Evolutionary conservation across 2,113 vertebrate species (phyloP).

Genomic region (Campylomormyrus tamandua): DNA sequence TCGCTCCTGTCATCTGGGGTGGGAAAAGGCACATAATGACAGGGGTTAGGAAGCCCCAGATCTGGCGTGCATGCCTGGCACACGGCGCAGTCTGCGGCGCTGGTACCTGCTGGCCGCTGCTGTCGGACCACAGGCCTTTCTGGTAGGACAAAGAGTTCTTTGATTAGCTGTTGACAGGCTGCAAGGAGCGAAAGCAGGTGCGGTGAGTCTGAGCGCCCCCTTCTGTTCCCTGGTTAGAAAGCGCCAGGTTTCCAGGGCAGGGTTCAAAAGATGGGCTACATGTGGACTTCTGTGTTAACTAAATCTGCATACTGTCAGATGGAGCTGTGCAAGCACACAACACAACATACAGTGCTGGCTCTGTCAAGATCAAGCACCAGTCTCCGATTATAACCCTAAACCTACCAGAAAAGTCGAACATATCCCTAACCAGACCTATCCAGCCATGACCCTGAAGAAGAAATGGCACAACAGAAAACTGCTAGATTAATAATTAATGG

Average conservation of each 20-base stretch:
- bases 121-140: slow-evolving; percentile 64
- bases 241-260: slow-evolving; percentile 15
- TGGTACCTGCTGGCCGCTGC: slow-evolving; percentile 61
- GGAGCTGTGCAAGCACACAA: background rate
- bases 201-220: slow-evolving; percentile 42
- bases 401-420: background rate
- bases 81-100: background rate
- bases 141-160: slow-evolving; percentile 76
- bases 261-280: slow-evolving; percentile 38
- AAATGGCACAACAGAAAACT: background rate
- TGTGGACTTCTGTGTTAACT: background rate
- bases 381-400: background rate
- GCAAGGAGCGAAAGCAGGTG: slow-evolving; percentile 66
- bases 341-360: background rate
- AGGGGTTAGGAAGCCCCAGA: background rate
- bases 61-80: background rate
- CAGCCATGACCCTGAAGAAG: background rate
- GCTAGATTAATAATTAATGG: background rate
- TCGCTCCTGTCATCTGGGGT: slow-evolving; percentile 67
- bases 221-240: background rate
- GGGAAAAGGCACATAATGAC: slow-evolving; percentile 33
- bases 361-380: background rate
- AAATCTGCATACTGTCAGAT: background rate
- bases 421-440: background rate
- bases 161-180: slow-evolving; percentile 74